Base-by-base conservation (phyloP, 1,140 invertebrate species). In the Euura saliciscinereae region DNA sequence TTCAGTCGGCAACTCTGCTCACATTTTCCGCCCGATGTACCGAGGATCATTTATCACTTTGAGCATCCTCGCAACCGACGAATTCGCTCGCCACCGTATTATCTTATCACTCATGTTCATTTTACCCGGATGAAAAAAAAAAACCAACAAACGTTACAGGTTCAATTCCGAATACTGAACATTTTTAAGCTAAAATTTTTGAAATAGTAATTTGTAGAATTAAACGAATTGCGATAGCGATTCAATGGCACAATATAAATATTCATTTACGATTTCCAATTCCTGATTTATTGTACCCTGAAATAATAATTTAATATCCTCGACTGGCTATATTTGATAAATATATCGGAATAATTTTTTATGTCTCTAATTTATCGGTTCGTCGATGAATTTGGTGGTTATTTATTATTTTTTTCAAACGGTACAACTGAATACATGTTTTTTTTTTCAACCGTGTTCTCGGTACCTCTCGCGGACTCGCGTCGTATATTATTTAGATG, bases 221-320 rank as follows among this genome's bases (percentile, higher is more conserved):
- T 28, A 1, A 28, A 28, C 28, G 1, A 28, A 28, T 28, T 28
- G 28, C 28, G 28, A 87, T 85, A 86, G 84, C 85, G 85, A 86
- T 87, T 87, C 85, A 86, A 87, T 86, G 84, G 84, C 8, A 86
- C 86, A 86, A 85, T 87, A 87, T 87, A 86, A 87, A 87, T 87
- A 87, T 87, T 87, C 85, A 87, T 87, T 86, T 85, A 83, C 77
- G 82, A 64, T 66, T 65, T 44, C 44, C 10, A 81, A 77, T 28
- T 28, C 28, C 80, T 87, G 84, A 87, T 86, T 85, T 85, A 85
- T 84, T 59, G 28, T 28, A 83, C 76, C 79, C 79, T 44, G 82
- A 87, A 87, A 87, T 86, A 87, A 87, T 87, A 87, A 87, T 87
- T 86, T 87, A 86, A 87, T 86, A 86, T 86, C 83, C 80, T 81